These are phyloP conservation scores for Lophius piscatorius DNA, from an alignment of 2,113 vertebrate genomes.

Conservation along the genomic window DNA sequence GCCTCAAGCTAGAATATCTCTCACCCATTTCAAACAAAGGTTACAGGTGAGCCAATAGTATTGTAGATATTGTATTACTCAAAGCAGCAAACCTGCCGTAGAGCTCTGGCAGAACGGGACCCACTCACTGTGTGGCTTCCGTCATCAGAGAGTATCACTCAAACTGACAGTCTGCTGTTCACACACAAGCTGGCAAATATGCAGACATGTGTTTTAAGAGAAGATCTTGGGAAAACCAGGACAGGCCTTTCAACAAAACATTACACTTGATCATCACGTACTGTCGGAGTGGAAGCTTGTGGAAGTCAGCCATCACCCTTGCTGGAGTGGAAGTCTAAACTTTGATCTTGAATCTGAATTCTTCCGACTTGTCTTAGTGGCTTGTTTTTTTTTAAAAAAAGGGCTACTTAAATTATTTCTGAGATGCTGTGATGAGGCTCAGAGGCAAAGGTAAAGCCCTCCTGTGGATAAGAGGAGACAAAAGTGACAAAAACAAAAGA, in stretches of 20 bases:
- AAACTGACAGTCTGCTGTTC: conserved; percentile 60
- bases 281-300: conserved; percentile 16
- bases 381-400: conserved; percentile 34
- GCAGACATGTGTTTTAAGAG: conserved; percentile 36
- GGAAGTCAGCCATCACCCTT: conserved; percentile 49
- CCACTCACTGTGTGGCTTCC: conserved; percentile 4
- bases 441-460: conserved; percentile 74
- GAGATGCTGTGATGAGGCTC: conserved; percentile 56
- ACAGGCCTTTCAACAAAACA: conserved; percentile 45
- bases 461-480: conserved; percentile 71
- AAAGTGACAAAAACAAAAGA: conserved; percentile 70
- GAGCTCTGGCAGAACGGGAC: conserved; percentile 5
- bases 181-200: conserved; percentile 43
- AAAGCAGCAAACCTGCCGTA: conserved; percentile 29
- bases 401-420: conserved; percentile 72
- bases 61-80: conserved; percentile 29
- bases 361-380: conserved; percentile 55
- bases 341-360: conserved; percentile 71
- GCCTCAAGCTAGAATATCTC: too few species aligned
- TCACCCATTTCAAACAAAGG: too few species aligned
- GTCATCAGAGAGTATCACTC: conserved; percentile 46
- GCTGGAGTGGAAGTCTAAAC: conserved; percentile 39
- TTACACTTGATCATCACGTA: conserved; percentile 27
- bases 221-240: conserved; percentile 43
- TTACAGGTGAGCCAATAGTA: too few species aligned